A percentile compares a stretch with the other conserved stretches of the same genome.
These are phyloP conservation scores for Nymphalis io DNA, from an alignment of 1,140 invertebrate genomes.

Conservation along the genomic window DNA sequence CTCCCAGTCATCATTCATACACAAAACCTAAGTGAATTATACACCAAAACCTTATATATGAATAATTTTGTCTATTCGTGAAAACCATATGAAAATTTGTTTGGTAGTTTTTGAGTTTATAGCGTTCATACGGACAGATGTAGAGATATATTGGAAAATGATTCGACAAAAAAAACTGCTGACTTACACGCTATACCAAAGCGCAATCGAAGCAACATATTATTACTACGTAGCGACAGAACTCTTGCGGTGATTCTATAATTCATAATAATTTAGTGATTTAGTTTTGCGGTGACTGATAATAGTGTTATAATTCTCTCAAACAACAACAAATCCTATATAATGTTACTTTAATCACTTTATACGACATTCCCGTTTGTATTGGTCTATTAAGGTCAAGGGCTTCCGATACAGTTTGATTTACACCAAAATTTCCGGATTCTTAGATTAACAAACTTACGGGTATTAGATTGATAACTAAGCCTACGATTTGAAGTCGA, in stretches of 20 bases:
- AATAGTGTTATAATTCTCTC: conserved; percentile 68
- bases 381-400: conserved; percentile 52
- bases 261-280: conserved; percentile 22
- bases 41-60: too few species aligned
- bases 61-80: too few species aligned
- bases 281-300: conserved; percentile 41
- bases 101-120: too few species aligned
- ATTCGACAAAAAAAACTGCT: too few species aligned
- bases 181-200: too few species aligned
- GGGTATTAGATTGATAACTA: not conserved
- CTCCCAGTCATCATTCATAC: too few species aligned
- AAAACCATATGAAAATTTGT: too few species aligned
- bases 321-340: conserved; percentile 54
- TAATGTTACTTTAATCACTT: conserved; percentile 76
- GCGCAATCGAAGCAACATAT: too few species aligned
- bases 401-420: conserved; percentile 35
- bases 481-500: too few species aligned
- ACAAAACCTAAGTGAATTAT: too few species aligned
- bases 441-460: conserved; percentile 21
- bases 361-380: conserved; percentile 56
- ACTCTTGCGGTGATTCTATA: not conserved
- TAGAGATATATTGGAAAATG: too few species aligned
- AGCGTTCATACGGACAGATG: too few species aligned
- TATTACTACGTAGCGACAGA: not conserved
- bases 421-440: conserved; percentile 32